Percentiles rank a stretch among this genome's conserved stretches.
These are phyloP conservation scores for Pedetes capensis DNA, from an alignment of 2,113 vertebrate genomes.

Conservation along the genomic window DNA sequence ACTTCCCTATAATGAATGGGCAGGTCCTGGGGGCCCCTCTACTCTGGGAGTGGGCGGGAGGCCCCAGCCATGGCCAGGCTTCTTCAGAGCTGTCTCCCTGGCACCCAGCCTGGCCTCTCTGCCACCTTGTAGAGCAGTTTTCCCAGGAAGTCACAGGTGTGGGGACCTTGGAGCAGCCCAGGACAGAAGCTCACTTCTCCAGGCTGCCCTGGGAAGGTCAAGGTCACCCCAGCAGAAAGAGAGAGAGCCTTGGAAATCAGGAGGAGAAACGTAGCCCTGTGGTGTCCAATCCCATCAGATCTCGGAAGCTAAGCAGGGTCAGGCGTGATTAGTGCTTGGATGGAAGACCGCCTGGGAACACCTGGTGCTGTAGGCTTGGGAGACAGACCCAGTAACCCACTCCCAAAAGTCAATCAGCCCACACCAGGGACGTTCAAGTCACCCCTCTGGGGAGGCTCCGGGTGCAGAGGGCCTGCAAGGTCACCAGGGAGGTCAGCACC, in stretches of 20 bases:
- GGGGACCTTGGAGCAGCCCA: not conserved
- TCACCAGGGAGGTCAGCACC: not conserved
- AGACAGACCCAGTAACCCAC: no score
- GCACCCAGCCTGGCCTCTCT: fast-evolving
- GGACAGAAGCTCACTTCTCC: not conserved
- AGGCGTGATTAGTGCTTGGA: no score
- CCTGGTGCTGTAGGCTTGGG: no score
- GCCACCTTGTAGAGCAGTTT: not conserved
- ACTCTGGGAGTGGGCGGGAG: no score
- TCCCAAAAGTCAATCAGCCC: no score
- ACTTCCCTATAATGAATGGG: not conserved
- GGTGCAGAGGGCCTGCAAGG: not conserved
- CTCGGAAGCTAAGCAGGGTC: no score
- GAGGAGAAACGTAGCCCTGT: not conserved
- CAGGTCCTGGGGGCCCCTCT: not conserved
- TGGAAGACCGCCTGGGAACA: no score
- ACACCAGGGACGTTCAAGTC: not conserved
- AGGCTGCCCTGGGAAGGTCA: not conserved
- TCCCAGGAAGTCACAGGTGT: not conserved
- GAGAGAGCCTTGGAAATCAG: not conserved
- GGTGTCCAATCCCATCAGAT: no score
- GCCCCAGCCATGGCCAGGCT: no score
- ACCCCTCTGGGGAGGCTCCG: not conserved
- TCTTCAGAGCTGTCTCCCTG: not conserved
- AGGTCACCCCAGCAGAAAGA: not conserved